These are phyloP conservation scores for Ptychoptera contaminata DNA, from an alignment of 2,888 invertebrate species.

Conservation along the genomic window DNA sequence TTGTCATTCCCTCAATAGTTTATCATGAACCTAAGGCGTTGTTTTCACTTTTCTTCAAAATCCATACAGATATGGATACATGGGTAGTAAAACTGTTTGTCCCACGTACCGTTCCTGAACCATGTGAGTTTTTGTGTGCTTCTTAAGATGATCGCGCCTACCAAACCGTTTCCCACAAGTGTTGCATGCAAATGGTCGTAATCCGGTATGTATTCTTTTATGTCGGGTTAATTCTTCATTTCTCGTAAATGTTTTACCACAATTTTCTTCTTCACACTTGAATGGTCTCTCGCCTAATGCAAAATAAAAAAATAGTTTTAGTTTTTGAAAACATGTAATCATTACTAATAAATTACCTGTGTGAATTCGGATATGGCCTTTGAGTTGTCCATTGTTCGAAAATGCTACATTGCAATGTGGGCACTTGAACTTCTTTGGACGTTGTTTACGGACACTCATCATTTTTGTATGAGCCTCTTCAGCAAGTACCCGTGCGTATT, in stretches of 20 bases:
- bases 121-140: constrained; percentile 76
- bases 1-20: too few relatives aligned
- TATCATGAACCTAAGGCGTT: too few relatives aligned
- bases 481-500: constrained; percentile 51
- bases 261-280: constrained; percentile 69
- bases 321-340: neutral
- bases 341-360: constrained; percentile 40
- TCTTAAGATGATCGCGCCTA: constrained; percentile 85
- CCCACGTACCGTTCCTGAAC: constrained; percentile 36
- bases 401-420: constrained; percentile 80
- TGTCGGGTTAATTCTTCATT: constrained; percentile 88
- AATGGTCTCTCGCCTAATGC: constrained; percentile 65
- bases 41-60: too few relatives aligned
- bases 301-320: constrained; percentile 10
- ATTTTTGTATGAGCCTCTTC: constrained; percentile 56
- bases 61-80: too few relatives aligned
- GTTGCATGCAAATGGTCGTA: constrained; percentile 71
- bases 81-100: too few relatives aligned
- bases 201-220: constrained; percentile 74
- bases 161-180: constrained; percentile 88
- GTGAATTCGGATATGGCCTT: constrained; percentile 82
- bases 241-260: constrained; percentile 79
- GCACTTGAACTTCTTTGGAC: constrained; percentile 85
- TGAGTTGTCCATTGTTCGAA: constrained; percentile 85
- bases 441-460: constrained; percentile 51